These are phyloP conservation scores for Trissonchulus latispiculum DNA, from an alignment of 2,888 invertebrate genomes.

Conservation along the genomic window DNA sequence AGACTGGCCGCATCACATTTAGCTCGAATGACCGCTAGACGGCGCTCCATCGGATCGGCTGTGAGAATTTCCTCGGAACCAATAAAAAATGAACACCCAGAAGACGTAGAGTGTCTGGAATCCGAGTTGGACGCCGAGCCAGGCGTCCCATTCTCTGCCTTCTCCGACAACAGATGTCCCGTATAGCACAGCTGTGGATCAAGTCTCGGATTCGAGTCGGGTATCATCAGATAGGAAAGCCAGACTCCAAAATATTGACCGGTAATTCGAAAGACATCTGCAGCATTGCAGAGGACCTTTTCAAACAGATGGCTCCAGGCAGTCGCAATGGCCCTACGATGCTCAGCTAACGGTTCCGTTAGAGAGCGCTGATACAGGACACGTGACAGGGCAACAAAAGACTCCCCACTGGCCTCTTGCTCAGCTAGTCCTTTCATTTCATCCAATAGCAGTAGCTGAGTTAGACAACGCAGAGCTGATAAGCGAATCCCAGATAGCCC, in stretches of 20 bases:
- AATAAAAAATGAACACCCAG: not conserved
- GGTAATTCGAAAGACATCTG: not conserved
- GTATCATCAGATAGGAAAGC: slow-evolving; percentile 3
- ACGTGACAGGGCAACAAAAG: not conserved
- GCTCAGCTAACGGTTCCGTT: not conserved
- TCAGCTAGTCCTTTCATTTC: too few relatives aligned
- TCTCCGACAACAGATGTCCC: not conserved
- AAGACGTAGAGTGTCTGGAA: not conserved
- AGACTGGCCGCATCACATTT: not conserved
- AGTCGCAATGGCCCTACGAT: not conserved
- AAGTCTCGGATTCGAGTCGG: not conserved
- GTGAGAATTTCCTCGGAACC: not conserved
- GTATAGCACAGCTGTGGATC: not conserved
- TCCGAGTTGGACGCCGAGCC: not conserved
- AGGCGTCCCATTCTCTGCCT: too few relatives aligned
- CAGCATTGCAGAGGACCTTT: not conserved
- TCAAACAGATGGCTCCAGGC: not conserved
- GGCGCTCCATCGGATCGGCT: not conserved
- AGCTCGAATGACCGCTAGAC: not conserved
- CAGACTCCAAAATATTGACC: not conserved
- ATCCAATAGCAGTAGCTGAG: not conserved
- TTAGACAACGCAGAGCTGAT: not conserved
- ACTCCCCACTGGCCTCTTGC: not conserved
- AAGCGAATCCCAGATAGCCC: not conserved
- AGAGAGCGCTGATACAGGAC: not conserved